Conservation (phyloP, 2,888 invertebrate genomes). For the Achlya flavicornis region DNA sequence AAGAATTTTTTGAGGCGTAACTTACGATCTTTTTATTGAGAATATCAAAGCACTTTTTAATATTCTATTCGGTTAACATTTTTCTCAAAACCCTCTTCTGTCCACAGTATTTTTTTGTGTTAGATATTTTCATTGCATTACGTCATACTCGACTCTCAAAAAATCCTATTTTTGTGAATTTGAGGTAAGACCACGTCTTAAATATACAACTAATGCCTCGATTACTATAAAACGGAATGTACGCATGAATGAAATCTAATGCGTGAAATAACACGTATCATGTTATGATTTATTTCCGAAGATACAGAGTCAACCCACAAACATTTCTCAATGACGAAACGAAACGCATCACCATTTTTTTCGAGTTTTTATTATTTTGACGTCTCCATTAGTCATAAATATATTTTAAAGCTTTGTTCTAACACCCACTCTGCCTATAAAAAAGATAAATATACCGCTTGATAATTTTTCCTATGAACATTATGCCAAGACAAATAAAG, state of each 20-base stretch:
- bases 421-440: conserved; percentile 1
- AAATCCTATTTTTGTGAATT: too few relatives aligned
- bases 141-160: too few relatives aligned
- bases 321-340: background rate
- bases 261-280: background rate
- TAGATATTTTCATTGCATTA: too few relatives aligned
- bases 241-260: background rate
- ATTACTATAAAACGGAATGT: background rate
- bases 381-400: background rate
- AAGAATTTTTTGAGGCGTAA: too few relatives aligned
- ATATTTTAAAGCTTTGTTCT: background rate
- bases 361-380: background rate
- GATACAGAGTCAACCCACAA: background rate
- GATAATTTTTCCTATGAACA: background rate
- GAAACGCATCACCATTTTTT: background rate
- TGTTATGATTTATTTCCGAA: background rate
- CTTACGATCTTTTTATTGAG: too few relatives aligned
- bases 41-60: too few relatives aligned
- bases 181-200: too few relatives aligned
- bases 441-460: background rate
- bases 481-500: background rate
- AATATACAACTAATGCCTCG: background rate
- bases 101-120: too few relatives aligned
- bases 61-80: too few relatives aligned
- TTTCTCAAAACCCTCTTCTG: too few relatives aligned